Percentiles rank a stretch among this genome's conserved stretches.
Conservation (phyloP, 1,140 invertebrate genomes). For the Orchestia grillus region DNA sequence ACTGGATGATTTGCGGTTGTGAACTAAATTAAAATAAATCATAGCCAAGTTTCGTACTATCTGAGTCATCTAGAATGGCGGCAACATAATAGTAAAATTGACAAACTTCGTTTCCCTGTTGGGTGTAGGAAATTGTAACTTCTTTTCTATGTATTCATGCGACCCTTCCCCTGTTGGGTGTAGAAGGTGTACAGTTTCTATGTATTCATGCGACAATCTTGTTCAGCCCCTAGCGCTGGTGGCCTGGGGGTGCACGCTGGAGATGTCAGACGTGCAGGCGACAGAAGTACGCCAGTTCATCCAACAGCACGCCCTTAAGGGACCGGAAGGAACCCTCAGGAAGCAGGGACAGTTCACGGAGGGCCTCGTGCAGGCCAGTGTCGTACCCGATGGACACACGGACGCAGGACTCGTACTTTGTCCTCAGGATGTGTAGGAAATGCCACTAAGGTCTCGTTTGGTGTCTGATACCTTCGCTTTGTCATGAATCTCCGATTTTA, state of each 20-base stretch:
- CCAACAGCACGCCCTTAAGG: conserved; percentile 76
- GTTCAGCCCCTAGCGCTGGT: conserved; percentile 82
- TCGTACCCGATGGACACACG: background rate
- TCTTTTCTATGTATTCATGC: too few species aligned
- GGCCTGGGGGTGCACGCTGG: conserved; percentile 82
- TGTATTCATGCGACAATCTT: conserved; percentile 59
- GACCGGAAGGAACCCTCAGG: conserved; percentile 76
- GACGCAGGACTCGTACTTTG: conserved; percentile 20
- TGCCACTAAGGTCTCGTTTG: background rate
- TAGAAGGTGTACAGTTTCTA: too few species aligned
- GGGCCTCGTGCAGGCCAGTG: conserved; percentile 71
- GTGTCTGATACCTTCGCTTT: background rate
- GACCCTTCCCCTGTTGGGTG: too few species aligned
- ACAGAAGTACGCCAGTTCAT: conserved; percentile 78
- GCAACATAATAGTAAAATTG: too few species aligned
- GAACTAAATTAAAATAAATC: too few species aligned
- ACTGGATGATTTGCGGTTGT: too few species aligned
- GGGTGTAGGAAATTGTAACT: too few species aligned
- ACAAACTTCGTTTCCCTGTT: too few species aligned
- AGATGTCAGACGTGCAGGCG: conserved; percentile 80
- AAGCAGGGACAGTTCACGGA: conserved; percentile 78
- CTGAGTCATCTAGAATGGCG: too few species aligned
- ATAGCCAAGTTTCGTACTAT: too few species aligned
- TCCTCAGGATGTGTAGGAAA: background rate
- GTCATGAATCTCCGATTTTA: background rate